phyloP scores from a whole-genome alignment of 2,113 vertebrate species.

The Callocephalon fimbriatum region DNA sequence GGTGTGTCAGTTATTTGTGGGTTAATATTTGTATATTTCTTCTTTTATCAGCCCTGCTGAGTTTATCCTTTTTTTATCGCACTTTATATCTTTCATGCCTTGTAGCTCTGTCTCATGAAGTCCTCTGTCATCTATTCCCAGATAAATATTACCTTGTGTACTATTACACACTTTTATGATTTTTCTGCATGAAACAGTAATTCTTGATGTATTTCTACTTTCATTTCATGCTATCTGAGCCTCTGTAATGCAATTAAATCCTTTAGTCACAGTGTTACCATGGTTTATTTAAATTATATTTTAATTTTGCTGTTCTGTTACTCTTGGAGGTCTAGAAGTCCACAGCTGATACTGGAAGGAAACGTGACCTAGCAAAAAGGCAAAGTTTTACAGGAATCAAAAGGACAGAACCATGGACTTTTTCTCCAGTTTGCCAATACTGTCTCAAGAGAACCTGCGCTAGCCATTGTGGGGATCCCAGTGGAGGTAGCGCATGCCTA shows the following conservation, averaged over 20 bases:
- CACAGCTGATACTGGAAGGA: neutral
- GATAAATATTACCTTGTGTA: slow-evolving; percentile 41
- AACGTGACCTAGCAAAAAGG: neutral
- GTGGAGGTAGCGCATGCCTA: neutral
- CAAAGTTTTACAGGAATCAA: neutral
- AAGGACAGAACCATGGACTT: neutral
- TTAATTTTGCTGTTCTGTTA: neutral
- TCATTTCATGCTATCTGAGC: slow-evolving; percentile 46
- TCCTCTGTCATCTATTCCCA: slow-evolving; percentile 17
- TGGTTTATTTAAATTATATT: slow-evolving; percentile 27
- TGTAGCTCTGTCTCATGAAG: slow-evolving; percentile 36
- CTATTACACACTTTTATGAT: slow-evolving; percentile 35
- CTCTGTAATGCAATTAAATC: slow-evolving; percentile 33
- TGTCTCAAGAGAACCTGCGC: neutral
- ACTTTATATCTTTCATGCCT: slow-evolving; percentile 40
- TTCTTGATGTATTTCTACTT: slow-evolving; percentile 46
- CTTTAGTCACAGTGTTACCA: slow-evolving; percentile 18
- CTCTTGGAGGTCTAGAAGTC: neutral
- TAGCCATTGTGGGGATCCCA: neutral
- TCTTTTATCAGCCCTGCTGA: neutral
- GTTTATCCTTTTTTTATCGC: slow-evolving; percentile 29
- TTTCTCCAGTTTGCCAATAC: neutral
- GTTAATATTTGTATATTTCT: slow-evolving; percentile 25
- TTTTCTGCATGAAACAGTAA: slow-evolving; percentile 34
- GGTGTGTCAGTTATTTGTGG: neutral